Evolutionary conservation across 2,797 vertebrate genomes (phyloP).

Genomic region (Sebastes nivosus): DNA sequence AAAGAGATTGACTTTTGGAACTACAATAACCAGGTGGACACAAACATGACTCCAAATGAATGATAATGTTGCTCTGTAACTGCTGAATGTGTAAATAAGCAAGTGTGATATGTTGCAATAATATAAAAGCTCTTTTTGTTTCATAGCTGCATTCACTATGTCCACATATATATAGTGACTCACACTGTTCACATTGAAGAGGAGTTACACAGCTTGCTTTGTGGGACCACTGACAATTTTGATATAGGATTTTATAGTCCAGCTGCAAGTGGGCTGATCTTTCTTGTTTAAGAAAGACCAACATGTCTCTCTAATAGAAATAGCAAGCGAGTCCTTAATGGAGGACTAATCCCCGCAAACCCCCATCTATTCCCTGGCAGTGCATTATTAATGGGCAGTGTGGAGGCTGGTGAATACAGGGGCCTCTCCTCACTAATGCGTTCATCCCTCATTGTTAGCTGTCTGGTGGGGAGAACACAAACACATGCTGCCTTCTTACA

Average conservation of each 20-base stretch:
- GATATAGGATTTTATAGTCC: conserved; percentile 55
- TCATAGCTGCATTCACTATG: neutral
- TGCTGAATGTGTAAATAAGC: neutral
- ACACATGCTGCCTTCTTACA: conserved; percentile 29
- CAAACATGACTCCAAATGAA: neutral
- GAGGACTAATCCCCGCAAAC: conserved; percentile 73
- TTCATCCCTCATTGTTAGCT: conserved; percentile 80
- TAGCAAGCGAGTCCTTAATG: conserved; percentile 74
- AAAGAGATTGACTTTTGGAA: too few relatives aligned
- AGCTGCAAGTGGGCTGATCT: conserved; percentile 65
- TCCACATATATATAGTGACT: neutral
- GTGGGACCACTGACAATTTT: conserved; percentile 41
- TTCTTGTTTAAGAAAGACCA: conserved; percentile 67
- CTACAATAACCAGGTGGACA: neutral
- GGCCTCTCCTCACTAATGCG: conserved; percentile 74
- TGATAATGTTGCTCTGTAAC: neutral
- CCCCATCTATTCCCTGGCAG: conserved; percentile 70
- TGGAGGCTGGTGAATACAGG: conserved; percentile 68
- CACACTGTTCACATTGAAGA: conserved; percentile 18
- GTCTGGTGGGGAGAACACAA: conserved; percentile 47
- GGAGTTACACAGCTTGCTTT: conserved; percentile 6
- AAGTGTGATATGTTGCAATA: neutral
- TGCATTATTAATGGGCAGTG: conserved; percentile 80
- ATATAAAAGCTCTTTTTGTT: neutral
- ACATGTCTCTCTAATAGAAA: conserved; percentile 71